These are phyloP conservation scores for Zophobas atratus DNA, from an alignment of 1,140 invertebrate genomes.

Conservation along the genomic window DNA sequence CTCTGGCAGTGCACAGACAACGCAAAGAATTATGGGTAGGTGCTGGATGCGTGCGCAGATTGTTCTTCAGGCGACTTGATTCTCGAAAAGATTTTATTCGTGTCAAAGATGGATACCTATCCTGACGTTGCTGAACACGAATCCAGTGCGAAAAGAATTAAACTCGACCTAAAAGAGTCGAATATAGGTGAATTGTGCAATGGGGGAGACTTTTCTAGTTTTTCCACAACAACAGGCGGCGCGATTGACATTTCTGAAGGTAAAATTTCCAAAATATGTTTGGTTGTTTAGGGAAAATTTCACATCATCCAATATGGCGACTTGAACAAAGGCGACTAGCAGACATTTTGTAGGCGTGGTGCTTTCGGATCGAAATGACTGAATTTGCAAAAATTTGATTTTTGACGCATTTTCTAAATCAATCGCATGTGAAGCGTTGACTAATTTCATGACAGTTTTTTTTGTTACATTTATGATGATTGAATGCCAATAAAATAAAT, in stretches of 20 bases:
- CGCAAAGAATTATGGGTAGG: slow-evolving; percentile 48
- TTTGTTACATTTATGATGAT: neutral
- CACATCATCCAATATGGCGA: slow-evolving; percentile 66
- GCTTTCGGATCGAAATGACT: slow-evolving; percentile 45
- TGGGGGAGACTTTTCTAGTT: slow-evolving; percentile 61
- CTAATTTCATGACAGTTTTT: neutral
- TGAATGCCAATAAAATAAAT: slow-evolving; percentile 10
- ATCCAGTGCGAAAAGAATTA: slow-evolving; percentile 65
- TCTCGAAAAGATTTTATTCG: slow-evolving; percentile 63
- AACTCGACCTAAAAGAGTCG: slow-evolving; percentile 62
- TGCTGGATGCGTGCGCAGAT: slow-evolving; percentile 46
- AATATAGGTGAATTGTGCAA: slow-evolving; percentile 63
- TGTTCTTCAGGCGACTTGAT: slow-evolving; percentile 52
- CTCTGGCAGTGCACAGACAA: slow-evolving; percentile 28
- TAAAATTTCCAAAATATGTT: slow-evolving; percentile 68
- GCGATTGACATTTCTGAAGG: slow-evolving; percentile 64
- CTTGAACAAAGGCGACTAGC: slow-evolving; percentile 60
- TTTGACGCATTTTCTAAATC: slow-evolving; percentile 2
- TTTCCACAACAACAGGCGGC: slow-evolving; percentile 59
- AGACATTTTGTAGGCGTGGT: slow-evolving; percentile 67
- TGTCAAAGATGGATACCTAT: slow-evolving; percentile 68
- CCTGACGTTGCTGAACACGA: slow-evolving; percentile 65
- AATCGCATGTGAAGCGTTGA: neutral
- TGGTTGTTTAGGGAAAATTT: slow-evolving; percentile 65
- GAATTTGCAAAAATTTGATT: slow-evolving; percentile 38